Percentiles rank a stretch among this genome's conserved stretches.
Evolutionary conservation across 2,113 vertebrate genomes (phyloP).

Genomic region (Mormyrus iriodes): DNA sequence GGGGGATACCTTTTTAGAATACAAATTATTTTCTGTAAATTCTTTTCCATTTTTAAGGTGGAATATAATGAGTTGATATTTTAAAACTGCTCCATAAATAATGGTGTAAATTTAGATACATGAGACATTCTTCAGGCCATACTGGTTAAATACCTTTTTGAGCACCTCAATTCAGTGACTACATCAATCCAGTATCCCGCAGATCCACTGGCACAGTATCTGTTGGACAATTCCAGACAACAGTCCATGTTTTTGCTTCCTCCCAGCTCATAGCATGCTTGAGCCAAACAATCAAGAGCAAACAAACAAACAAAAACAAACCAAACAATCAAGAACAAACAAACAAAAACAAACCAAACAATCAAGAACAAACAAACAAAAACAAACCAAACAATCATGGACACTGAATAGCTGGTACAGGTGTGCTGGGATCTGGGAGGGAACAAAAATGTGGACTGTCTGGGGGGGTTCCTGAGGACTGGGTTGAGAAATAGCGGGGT

Average conservation of each 20-base stretch:
- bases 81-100: not conserved
- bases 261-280: not conserved
- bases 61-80: not conserved
- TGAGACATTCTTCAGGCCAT: not conserved
- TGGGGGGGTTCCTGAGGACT: not conserved
- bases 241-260: not conserved
- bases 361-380: too few relatives aligned
- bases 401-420: not conserved
- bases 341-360: too few relatives aligned
- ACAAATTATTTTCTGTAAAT: not conserved
- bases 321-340: too few relatives aligned
- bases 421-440: not conserved
- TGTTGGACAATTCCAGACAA: not conserved
- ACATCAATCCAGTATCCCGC: not conserved
- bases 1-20: not conserved
- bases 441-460: not conserved
- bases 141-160: not conserved
- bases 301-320: too few relatives aligned
- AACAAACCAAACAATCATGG: too few relatives aligned
- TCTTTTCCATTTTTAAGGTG: not conserved
- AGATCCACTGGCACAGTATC: not conserved
- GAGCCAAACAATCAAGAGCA: too few relatives aligned
- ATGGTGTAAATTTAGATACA: not conserved
- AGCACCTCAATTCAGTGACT: not conserved
- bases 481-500: not conserved